phyloP scores from a whole-genome alignment of 2,113 vertebrate genomes.

The Megatriorchis doriae region DNA sequence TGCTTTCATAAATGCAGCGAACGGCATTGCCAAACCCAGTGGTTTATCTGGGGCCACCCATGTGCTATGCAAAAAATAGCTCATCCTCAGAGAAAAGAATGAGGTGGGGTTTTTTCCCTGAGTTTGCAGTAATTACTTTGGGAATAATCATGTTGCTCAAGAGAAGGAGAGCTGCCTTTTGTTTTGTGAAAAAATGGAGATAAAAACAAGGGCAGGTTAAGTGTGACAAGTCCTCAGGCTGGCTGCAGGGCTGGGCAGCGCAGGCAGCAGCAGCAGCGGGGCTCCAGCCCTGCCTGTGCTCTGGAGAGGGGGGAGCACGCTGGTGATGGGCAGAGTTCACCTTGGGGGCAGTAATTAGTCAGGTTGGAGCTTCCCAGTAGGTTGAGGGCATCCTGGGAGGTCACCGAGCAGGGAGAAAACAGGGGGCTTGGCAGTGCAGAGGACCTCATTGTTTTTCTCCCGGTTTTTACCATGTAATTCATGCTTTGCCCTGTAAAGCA shows the following conservation, averaged over 20 bases:
- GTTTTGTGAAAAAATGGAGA: not conserved
- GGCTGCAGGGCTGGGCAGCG: not conserved
- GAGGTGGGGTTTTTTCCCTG: not conserved
- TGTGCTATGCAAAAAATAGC: not conserved
- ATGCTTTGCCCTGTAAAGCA: conserved; percentile 55
- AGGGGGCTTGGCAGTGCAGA: not conserved
- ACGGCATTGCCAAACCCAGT: not conserved
- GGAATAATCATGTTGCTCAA: not conserved
- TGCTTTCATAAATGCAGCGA: not conserved
- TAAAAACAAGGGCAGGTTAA: not conserved
- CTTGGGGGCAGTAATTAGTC: not conserved
- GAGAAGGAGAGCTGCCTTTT: not conserved
- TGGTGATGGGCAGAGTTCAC: not conserved
- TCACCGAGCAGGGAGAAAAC: not conserved
- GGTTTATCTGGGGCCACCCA: not conserved
- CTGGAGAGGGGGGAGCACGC: not conserved
- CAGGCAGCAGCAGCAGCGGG: not conserved
- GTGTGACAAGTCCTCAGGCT: not conserved
- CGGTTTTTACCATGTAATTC: conserved; percentile 5
- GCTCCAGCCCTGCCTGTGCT: not conserved
- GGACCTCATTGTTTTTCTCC: not conserved
- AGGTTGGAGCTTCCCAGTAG: not conserved
- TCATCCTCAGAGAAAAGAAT: not conserved
- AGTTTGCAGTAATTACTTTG: not conserved
- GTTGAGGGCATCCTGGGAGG: not conserved